Percentiles rank a stretch among this genome's conserved stretches.
Conservation (phyloP, 1,140 invertebrate species). For the Druon quercuslanigerum region DNA sequence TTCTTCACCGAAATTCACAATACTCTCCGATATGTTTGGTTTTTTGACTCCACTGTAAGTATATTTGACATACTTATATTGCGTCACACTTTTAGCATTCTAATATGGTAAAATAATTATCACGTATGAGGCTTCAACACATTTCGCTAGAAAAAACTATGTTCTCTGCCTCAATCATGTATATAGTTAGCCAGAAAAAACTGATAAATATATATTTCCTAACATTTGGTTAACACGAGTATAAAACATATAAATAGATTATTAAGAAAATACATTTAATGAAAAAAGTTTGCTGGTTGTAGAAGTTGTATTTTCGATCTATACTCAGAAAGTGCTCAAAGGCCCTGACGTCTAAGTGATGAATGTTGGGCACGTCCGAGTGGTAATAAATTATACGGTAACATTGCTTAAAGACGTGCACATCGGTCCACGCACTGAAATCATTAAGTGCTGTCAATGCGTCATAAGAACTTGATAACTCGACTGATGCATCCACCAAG, state of each 20-base stretch:
- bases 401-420: constrained; percentile 11
- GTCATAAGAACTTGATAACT: constrained; percentile 15
- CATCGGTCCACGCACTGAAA: constrained; percentile 24
- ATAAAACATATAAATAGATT: not conserved
- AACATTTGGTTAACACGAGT: not conserved
- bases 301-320: not conserved
- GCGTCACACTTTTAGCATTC: not conserved
- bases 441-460: constrained; percentile 6
- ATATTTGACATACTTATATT: not conserved
- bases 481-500: not conserved
- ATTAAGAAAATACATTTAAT: not conserved
- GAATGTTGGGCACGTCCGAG: constrained; percentile 5
- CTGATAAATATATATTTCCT: not conserved
- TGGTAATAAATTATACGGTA: constrained; percentile 6
- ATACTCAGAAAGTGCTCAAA: constrained; percentile 18
- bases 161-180: not conserved
- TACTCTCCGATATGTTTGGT: too few species aligned
- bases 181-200: not conserved
- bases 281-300: not conserved
- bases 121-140: not conserved
- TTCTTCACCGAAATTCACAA: too few species aligned
- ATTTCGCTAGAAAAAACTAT: not conserved
- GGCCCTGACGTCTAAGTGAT: constrained; percentile 20
- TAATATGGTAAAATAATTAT: constrained; percentile 3
- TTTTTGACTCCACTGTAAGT: not conserved